phyloP scores from a whole-genome alignment of 1,140 invertebrate species.

The Drosophila athabasca region DNA sequence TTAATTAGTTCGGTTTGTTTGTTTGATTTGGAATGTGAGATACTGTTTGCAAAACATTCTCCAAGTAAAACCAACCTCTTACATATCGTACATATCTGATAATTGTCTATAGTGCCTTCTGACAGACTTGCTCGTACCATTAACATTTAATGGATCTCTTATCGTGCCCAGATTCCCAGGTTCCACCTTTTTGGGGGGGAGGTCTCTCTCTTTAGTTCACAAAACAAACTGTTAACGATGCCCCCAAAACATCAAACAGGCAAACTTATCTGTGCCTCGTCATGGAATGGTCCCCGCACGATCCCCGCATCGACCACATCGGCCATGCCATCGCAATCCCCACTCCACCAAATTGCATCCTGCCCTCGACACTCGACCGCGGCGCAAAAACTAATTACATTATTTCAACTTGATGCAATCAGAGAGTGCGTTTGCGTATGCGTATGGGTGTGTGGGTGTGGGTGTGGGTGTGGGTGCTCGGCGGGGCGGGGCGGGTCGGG shows the following conservation, averaged over 20 bases:
- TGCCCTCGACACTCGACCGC: conserved; percentile 48
- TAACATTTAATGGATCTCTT: conserved; percentile 21
- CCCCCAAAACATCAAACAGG: conserved; percentile 30
- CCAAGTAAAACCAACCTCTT: too few relatives aligned
- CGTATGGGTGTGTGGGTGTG: background rate
- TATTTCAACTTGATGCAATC: conserved; percentile 80
- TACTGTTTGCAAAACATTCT: background rate
- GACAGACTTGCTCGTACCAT: too few relatives aligned
- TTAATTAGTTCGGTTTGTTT: conserved; percentile 6
- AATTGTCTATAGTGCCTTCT: background rate
- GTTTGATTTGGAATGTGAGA: background rate
- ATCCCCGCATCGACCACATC: conserved; percentile 10
- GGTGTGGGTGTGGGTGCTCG: too few relatives aligned
- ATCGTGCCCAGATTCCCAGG: conserved; percentile 5
- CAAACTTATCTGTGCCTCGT: conserved; percentile 15
- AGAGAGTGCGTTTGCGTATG: conserved; percentile 66
- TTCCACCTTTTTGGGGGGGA: background rate
- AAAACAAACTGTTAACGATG: conserved; percentile 37
- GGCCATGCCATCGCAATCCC: conserved; percentile 6
- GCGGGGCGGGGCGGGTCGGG: background rate
- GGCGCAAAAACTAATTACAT: conserved; percentile 78
- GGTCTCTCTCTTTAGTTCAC: conserved; percentile 23
- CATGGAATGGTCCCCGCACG: conserved; percentile 12
- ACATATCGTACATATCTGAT: background rate
- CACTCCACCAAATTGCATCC: conserved; percentile 38